These are phyloP conservation scores for Ganaspis sp. DNA, from an alignment of 1,140 invertebrate genomes.

Conservation along the genomic window DNA sequence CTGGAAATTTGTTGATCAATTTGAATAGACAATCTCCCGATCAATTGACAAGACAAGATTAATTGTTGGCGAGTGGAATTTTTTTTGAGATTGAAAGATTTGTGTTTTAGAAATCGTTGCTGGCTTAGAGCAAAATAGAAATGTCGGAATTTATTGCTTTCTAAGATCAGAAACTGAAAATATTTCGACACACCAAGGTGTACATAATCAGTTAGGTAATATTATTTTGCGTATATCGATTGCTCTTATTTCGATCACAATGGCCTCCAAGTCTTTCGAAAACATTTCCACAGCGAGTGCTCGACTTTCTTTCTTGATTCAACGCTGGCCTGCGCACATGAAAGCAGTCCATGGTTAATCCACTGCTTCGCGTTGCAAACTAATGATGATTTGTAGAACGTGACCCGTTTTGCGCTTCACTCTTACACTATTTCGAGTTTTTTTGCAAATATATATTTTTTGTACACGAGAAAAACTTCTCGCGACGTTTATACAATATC, in stretches of 20 bases:
- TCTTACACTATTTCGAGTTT: neutral
- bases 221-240: conserved; percentile 31
- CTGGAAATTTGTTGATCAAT: neutral
- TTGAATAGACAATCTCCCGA: neutral
- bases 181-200: conserved; percentile 26
- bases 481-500: neutral
- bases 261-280: conserved; percentile 29
- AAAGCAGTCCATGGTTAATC: conserved; percentile 22
- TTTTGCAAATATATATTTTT: neutral
- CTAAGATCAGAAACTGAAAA: conserved; percentile 26
- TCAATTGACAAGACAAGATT: neutral
- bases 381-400: conserved; percentile 30
- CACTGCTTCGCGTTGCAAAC: conserved; percentile 21
- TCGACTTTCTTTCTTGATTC: conserved; percentile 26
- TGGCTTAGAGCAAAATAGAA: conserved; percentile 21
- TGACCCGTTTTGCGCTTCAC: conserved; percentile 25
- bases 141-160: conserved; percentile 25
- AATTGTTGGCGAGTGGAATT: neutral
- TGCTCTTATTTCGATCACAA: conserved; percentile 26
- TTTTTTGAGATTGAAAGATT: neutral
- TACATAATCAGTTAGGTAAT: conserved; percentile 29
- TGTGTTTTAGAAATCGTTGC: conserved; percentile 17
- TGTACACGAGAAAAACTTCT: neutral
- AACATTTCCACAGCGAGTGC: conserved; percentile 21
- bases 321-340: conserved; percentile 17